Evolutionary conservation across 1,140 invertebrate genomes (phyloP).

Genomic region (Zaprionus nigranus): DNA sequence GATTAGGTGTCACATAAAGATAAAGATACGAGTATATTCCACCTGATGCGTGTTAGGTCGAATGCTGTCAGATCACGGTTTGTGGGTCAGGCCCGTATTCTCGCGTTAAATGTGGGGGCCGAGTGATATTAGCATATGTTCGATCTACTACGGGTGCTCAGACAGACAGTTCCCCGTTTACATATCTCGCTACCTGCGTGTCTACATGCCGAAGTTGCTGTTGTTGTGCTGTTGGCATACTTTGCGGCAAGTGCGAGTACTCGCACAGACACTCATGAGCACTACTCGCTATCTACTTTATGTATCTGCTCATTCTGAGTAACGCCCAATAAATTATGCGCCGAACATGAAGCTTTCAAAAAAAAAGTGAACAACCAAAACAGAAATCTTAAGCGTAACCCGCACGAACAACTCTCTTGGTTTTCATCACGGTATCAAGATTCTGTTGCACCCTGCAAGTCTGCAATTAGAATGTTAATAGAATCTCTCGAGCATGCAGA

Average conservation of each 20-base stretch:
- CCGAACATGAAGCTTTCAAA: slow-evolving; percentile 70
- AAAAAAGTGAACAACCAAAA: slow-evolving; percentile 33
- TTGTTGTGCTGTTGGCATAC: slow-evolving; percentile 25
- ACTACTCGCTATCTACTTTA: slow-evolving; percentile 36
- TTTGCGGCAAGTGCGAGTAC: slow-evolving; percentile 26
- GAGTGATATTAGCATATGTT: slow-evolving; percentile 37
- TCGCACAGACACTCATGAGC: slow-evolving; percentile 15
- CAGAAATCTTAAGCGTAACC: slow-evolving; percentile 6
- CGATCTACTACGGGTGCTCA: slow-evolving; percentile 22
- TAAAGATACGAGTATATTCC: background rate
- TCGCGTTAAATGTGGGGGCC: slow-evolving; percentile 10
- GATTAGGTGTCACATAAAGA: background rate
- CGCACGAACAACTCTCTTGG: slow-evolving; percentile 4
- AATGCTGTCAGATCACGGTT: slow-evolving; percentile 24
- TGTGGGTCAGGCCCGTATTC: slow-evolving; percentile 42
- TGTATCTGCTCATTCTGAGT: slow-evolving; percentile 53
- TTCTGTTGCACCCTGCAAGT: background rate
- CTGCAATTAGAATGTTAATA: slow-evolving; percentile 16
- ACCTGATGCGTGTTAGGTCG: slow-evolving; percentile 20
- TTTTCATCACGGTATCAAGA: background rate
- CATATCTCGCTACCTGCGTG: slow-evolving; percentile 14
- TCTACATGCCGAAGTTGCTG: slow-evolving; percentile 19
- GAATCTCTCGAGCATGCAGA: slow-evolving; percentile 26
- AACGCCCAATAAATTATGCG: slow-evolving; percentile 81
- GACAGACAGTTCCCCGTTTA: slow-evolving; percentile 4